Conservation (phyloP, 2,113 vertebrate species). For the Uria aalge region DNA sequence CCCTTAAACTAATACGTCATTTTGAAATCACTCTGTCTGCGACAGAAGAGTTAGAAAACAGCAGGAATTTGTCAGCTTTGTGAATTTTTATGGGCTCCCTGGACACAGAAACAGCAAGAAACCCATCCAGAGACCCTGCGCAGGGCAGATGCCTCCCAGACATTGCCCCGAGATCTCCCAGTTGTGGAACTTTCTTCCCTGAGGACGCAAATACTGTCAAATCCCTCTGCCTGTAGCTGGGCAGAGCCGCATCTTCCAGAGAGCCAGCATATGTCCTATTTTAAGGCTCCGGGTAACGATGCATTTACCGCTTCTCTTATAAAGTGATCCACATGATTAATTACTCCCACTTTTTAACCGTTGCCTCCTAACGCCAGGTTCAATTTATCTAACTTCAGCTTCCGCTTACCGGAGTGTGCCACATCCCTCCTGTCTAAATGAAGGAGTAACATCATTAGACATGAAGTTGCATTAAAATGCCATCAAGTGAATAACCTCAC, state of each 20-base stretch:
- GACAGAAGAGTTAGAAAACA: neutral
- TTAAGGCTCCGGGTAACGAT: neutral
- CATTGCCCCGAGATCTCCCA: fast-evolving
- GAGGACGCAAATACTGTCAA: neutral
- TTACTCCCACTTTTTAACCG: neutral
- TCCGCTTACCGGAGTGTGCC: neutral
- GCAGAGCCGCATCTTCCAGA: neutral
- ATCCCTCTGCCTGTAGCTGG: neutral
- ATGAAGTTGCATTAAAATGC: neutral
- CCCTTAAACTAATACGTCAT: neutral
- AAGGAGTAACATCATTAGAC: constrained; percentile 1
- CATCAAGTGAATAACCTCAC: neutral
- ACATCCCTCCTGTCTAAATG: neutral
- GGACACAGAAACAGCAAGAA: neutral
- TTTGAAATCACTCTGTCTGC: neutral
- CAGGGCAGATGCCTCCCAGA: neutral
- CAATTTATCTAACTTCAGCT: neutral
- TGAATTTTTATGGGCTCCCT: neutral
- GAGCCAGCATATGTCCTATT: neutral
- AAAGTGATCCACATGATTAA: neutral
- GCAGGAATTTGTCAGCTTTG: neutral
- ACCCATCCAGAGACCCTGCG: too few species aligned
- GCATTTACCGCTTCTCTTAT: neutral
- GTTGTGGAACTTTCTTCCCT: neutral
- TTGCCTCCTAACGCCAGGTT: neutral